Base-by-base conservation (phyloP, 2,797 vertebrate genomes). In the Smutsia temminckii region DNA sequence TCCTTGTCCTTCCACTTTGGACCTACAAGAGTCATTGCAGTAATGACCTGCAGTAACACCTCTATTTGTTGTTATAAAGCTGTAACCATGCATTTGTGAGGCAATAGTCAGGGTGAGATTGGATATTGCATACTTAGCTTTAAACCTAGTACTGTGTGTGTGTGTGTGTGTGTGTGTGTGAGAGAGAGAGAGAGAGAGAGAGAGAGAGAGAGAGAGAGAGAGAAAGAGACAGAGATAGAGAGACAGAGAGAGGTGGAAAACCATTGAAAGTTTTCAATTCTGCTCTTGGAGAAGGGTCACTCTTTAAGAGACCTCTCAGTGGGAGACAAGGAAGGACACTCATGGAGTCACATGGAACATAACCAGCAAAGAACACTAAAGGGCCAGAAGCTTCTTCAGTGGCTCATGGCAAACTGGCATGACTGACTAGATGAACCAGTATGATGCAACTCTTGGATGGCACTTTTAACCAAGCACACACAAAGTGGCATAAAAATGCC, bases 331-430 rank as follows among this genome's bases (percentile, higher is more conserved):
- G 21, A 25, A 12, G 16, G 21, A 2, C 40, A 21, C 25, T 53
- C 14, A 0, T 8, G 21, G 27, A 59, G 55, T 25, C 40, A 55
- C 5, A 1, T 32, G 66, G 8, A 25, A 49, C 29, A 79, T 12
- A 53, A 18, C 55, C 8, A 63, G 1, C 12, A 46, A 46, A 46
- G 10, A 46, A 46, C 46, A 46, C 46, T 46, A 11, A 86, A 40
- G 1, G 21, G 18, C 32, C 61, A 25, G 37, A 55, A 27, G 6
- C 6, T 14, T 27, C 40, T 55, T 40, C 51, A 25, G 14, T 21
- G 23, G 4, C 14, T 25, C 6, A 9, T 2, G 2, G 2, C 9
- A 55, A 42, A 17, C 6, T 0, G 0, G 4, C 18, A 2, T 34
- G 14, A 5, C 2, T 17, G 75, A 8, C 17, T 10, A 21, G 11